Percentiles rank a stretch among this genome's conserved stretches.
These are phyloP conservation scores for Phyllopteryx taeniolatus DNA, from an alignment of 2,113 vertebrate genomes.

Conservation along the genomic window DNA sequence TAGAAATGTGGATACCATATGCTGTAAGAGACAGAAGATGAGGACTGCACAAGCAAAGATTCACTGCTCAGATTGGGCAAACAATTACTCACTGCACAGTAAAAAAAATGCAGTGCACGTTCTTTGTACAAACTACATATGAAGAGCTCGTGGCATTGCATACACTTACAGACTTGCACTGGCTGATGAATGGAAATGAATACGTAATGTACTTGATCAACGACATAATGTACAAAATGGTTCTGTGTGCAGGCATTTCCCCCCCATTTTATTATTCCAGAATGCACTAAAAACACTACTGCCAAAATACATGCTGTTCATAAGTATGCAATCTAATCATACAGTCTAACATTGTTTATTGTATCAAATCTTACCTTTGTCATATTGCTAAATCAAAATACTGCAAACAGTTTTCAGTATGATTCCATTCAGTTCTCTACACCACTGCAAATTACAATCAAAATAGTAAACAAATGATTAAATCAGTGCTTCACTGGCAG, in stretches of 20 bases:
- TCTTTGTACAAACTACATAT: not conserved
- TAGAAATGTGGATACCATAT: conserved; percentile 25
- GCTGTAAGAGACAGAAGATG: conserved; percentile 6
- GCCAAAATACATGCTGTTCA: not conserved
- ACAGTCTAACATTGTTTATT: too few species aligned
- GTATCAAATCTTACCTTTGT: too few species aligned
- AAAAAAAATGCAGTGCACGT: conserved; percentile 7
- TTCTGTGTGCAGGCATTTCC: not conserved
- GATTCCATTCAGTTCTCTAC: too few species aligned
- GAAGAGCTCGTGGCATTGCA: not conserved
- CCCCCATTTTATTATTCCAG: not conserved
- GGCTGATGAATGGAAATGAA: not conserved
- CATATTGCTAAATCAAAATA: too few species aligned
- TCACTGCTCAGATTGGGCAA: conserved; percentile 8
- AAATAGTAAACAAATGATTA: too few species aligned
- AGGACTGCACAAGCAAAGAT: conserved; percentile 6
- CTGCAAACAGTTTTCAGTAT: too few species aligned
- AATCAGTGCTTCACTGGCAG: too few species aligned
- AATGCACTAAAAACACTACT: not conserved
- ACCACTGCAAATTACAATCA: too few species aligned
- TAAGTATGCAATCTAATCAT: too few species aligned
- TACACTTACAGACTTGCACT: not conserved
- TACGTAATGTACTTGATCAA: too few species aligned
- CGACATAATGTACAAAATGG: not conserved
- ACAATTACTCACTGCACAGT: conserved; percentile 1